phyloP scores from a whole-genome alignment of 2,113 vertebrate species.

The Pangasianodon hypophthalmus region DNA sequence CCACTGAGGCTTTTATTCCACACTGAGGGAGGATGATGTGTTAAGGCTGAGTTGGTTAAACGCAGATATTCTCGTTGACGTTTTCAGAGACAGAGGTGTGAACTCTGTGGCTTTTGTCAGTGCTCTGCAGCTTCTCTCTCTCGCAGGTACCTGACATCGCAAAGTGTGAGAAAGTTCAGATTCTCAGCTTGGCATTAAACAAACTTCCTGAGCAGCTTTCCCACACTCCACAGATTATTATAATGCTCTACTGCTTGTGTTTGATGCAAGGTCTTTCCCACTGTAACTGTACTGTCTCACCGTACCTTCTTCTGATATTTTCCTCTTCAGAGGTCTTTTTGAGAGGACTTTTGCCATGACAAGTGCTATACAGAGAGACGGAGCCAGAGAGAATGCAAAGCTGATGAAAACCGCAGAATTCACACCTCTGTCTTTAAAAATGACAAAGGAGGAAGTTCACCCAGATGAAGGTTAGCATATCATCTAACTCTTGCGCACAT shows the following conservation, averaged over 20 bases:
- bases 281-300: neutral
- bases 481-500: neutral
- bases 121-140: conserved; percentile 27
- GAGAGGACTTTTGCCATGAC: neutral
- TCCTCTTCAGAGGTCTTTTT: neutral
- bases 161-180: conserved; percentile 55
- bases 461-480: neutral
- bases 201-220: neutral
- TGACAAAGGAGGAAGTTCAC: conserved; percentile 25
- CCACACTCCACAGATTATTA: neutral
- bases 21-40: neutral
- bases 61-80: conserved; percentile 35
- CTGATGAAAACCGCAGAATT: conserved; percentile 30
- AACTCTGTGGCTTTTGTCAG: conserved; percentile 42
- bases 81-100: conserved; percentile 44
- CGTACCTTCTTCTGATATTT: neutral
- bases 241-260: too few species aligned
- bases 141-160: neutral
- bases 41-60: conserved; percentile 9
- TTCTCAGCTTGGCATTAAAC: conserved; percentile 35
- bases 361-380: neutral
- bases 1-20: neutral
- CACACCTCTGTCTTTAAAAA: conserved; percentile 35
- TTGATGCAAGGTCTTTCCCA: neutral
- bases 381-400: conserved; percentile 28